Percentiles rank a stretch among this genome's conserved stretches.
phyloP scores from a whole-genome alignment of 2,888 invertebrate genomes.

The Gymnoscelis rufifasciata region DNA sequence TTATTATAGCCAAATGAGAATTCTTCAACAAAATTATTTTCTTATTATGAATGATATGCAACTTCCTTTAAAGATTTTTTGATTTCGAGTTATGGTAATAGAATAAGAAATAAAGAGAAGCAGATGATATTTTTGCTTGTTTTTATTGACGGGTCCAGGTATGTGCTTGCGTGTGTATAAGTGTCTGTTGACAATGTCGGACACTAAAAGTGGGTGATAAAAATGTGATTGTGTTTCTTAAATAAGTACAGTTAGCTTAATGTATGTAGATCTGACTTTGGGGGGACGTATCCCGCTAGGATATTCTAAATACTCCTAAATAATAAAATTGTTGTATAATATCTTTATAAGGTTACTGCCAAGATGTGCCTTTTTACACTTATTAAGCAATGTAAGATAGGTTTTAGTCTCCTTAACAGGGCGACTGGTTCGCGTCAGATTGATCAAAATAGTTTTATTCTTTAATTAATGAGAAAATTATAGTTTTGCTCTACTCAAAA shows the following conservation, averaged over 20 bases:
- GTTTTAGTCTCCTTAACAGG: constrained; percentile 40
- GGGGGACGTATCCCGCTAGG: constrained; percentile 26
- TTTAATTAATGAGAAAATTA: constrained; percentile 25
- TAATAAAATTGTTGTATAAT: constrained; percentile 62
- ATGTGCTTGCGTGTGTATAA: constrained; percentile 56
- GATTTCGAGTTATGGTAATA: constrained; percentile 1
- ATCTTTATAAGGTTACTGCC: constrained; percentile 60
- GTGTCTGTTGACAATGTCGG: constrained; percentile 59
- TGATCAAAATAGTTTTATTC: constrained; percentile 43
- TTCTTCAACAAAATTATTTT: too few relatives aligned
- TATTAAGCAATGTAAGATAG: constrained; percentile 42
- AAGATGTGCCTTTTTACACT: constrained; percentile 74
- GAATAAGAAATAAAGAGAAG: constrained; percentile 48
- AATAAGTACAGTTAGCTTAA: constrained; percentile 65
- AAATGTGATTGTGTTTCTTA: constrained; percentile 76
- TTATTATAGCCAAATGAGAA: not conserved
- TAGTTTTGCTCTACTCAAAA: constrained; percentile 25
- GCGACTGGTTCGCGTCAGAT: constrained; percentile 70
- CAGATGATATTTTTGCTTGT: constrained; percentile 51
- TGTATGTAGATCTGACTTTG: constrained; percentile 42
- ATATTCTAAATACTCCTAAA: constrained; percentile 55
- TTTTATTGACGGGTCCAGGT: constrained; percentile 59
- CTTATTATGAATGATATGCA: not conserved
- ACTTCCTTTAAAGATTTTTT: not conserved
- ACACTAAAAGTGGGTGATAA: constrained; percentile 69